Conservation (phyloP, 2,113 vertebrate genomes). For the Oryzias celebensis region DNA sequence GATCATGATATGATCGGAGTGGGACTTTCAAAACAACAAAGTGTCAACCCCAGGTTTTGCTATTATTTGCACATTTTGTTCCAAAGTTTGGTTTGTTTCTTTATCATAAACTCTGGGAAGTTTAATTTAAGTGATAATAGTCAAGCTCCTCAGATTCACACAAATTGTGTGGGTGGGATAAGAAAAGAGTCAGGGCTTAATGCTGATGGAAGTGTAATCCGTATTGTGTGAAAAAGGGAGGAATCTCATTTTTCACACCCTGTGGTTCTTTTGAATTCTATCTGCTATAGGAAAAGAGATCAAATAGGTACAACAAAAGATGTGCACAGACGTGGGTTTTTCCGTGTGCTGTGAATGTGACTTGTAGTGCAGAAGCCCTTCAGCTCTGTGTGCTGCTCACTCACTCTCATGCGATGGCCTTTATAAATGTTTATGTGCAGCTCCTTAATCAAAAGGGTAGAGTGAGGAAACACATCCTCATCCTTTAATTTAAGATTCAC, state of each 20-base stretch:
- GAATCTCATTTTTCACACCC: neutral
- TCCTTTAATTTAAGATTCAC: no score
- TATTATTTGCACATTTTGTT: neutral
- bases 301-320: constrained; percentile 3
- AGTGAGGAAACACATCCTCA: no score
- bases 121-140: neutral
- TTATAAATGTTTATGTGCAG: neutral
- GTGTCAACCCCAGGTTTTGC: no score
- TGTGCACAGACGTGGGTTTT: neutral
- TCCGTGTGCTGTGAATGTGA: neutral
- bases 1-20: no score
- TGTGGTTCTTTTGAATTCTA: constrained; percentile 1
- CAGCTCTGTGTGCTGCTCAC: neutral
- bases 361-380: constrained; percentile 1
- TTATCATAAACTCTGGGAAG: no score
- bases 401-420: constrained; percentile 3
- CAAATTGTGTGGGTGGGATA: constrained; percentile 2
- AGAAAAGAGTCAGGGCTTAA: neutral
- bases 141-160: neutral
- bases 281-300: neutral
- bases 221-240: constrained; percentile 2
- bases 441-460: neutral
- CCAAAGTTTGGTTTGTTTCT: no score
- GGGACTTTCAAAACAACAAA: no score
- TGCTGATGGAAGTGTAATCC: neutral